Conservation (phyloP, 2,113 vertebrate species). For the Lutjanus erythropterus region DNA sequence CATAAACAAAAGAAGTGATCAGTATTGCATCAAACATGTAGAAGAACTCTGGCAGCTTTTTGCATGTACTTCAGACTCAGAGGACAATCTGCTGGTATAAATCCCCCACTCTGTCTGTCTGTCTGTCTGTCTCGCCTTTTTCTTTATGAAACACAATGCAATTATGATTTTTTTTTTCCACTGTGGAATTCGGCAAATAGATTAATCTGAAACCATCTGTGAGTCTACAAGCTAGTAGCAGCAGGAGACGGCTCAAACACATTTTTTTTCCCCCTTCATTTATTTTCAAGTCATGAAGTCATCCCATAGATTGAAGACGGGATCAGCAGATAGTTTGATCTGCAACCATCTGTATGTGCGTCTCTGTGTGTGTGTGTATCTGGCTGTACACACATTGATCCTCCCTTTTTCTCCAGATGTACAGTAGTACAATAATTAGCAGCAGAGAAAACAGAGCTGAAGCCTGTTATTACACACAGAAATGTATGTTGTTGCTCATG, state of each 20-base stretch:
- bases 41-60: constrained; percentile 5
- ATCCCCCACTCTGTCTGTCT: constrained; percentile 6
- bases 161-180: constrained; percentile 10
- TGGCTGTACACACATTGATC: constrained; percentile 40
- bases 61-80: constrained; percentile 11
- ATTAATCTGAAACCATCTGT: constrained; percentile 66
- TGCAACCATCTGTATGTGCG: constrained; percentile 47
- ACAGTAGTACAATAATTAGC: constrained; percentile 55
- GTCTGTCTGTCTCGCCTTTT: neutral
- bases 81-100: constrained; percentile 6
- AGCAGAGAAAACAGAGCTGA: constrained; percentile 39
- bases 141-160: constrained; percentile 55
- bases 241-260: constrained; percentile 20
- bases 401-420: constrained; percentile 56
- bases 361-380: constrained; percentile 32
- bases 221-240: constrained; percentile 10
- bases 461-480: constrained; percentile 32
- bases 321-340: constrained; percentile 50
- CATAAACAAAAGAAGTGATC: neutral
- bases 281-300: constrained; percentile 45
- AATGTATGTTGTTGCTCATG: constrained; percentile 16
- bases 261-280: constrained; percentile 22
- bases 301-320: constrained; percentile 32
- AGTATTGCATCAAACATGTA: neutral
- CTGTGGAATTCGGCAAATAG: constrained; percentile 49